Conservation (phyloP, 2,888 invertebrate species). For the Rotaria macrura region DNA sequence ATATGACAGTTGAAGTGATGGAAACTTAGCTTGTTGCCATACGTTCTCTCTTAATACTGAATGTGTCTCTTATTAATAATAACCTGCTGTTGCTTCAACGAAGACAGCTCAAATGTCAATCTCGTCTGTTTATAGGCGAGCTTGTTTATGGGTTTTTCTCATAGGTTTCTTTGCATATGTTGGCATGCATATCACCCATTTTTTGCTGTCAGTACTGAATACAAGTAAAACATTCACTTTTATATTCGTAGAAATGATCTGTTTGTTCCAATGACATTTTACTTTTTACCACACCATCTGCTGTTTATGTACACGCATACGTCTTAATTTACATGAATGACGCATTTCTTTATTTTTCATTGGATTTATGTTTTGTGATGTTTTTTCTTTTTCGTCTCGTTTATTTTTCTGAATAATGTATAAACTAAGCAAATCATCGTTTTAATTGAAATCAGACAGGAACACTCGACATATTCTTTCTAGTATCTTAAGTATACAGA, state of each 20-base stretch:
- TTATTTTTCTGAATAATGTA: not conserved
- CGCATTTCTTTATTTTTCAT: not conserved
- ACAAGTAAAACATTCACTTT: not conserved
- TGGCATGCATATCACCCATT: not conserved
- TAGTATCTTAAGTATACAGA: not conserved
- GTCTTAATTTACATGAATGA: not conserved
- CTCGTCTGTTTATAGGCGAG: not conserved
- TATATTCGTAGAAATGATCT: not conserved
- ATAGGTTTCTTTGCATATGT: not conserved
- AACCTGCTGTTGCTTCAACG: not conserved
- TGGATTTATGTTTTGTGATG: not conserved
- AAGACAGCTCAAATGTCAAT: not conserved
- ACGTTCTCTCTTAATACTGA: not conserved
- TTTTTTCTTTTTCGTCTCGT: not conserved
- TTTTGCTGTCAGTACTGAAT: not conserved
- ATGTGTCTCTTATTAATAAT: not conserved
- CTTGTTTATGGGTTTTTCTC: not conserved
- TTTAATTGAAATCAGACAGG: not conserved
- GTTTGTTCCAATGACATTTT: not conserved
- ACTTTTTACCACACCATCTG: not conserved
- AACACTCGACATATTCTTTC: not conserved
- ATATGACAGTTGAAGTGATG: not conserved
- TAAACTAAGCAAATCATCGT: not conserved
- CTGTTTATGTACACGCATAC: not conserved
- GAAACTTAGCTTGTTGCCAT: not conserved